Evolutionary conservation across 2,888 invertebrate genomes (phyloP).

Genomic region (Aporophyla nigra): DNA sequence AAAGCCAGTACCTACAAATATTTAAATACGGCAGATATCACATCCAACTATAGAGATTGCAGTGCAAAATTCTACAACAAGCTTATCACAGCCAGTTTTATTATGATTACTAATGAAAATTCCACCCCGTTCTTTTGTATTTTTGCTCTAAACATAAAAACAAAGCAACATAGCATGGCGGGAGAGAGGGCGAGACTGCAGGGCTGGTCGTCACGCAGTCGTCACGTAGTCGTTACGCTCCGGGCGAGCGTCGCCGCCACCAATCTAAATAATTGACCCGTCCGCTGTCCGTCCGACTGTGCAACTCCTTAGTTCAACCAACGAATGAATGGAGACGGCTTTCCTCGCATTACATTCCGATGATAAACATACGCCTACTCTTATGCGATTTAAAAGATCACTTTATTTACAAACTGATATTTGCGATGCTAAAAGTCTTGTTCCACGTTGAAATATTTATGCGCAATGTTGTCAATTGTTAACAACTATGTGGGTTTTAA

Average conservation of each 20-base stretch:
- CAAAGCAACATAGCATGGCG: constrained; percentile 64
- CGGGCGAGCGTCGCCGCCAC: constrained; percentile 82
- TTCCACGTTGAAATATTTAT: constrained; percentile 52
- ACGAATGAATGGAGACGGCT: constrained; percentile 73
- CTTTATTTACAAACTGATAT: constrained; percentile 50
- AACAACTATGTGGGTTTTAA: constrained; percentile 35
- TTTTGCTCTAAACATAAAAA: constrained; percentile 64
- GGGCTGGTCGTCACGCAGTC: constrained; percentile 69
- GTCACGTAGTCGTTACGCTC: constrained; percentile 78
- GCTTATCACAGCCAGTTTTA: constrained; percentile 63
- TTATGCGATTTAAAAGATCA: constrained; percentile 41
- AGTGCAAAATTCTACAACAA: constrained; percentile 35
- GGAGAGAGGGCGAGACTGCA: constrained; percentile 61
- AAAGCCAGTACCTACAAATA: constrained; percentile 13
- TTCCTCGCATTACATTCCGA: constrained; percentile 40
- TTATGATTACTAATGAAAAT: constrained; percentile 67
- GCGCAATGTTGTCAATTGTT: constrained; percentile 41
- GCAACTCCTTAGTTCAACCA: constrained; percentile 80
- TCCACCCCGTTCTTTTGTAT: constrained; percentile 65
- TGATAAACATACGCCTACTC: constrained; percentile 55
- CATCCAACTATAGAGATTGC: constrained; percentile 39
- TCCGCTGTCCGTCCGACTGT: constrained; percentile 86
- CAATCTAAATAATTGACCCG: constrained; percentile 91
- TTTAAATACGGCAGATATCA: constrained; percentile 2
- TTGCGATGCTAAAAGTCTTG: constrained; percentile 31